Evolutionary conservation across 2,113 vertebrate species (phyloP).

Genomic region (Dendropsophus ebraccatus): DNA sequence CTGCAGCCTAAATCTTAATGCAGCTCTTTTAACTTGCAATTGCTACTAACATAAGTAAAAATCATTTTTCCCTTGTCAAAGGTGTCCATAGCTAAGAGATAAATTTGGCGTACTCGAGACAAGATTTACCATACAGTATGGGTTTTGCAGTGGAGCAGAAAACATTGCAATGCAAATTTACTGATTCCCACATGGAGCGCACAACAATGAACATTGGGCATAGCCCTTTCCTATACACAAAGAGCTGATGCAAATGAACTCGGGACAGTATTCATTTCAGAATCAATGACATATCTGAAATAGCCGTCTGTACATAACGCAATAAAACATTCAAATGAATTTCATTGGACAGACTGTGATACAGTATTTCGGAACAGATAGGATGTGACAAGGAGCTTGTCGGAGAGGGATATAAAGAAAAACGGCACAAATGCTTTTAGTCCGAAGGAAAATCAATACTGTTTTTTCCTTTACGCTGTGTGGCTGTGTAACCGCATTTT

Average conservation of each 20-base stretch:
- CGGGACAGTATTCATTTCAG: neutral
- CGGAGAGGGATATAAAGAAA: conserved; percentile 32
- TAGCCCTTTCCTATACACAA: neutral
- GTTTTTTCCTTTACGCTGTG: conserved; percentile 31
- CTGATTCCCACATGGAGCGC: neutral
- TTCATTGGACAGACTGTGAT: neutral
- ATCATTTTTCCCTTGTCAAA: too few species aligned
- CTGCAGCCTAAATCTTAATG: too few species aligned
- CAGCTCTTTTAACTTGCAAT: too few species aligned
- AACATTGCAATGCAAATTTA: neutral
- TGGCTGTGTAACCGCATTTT: conserved; percentile 27
- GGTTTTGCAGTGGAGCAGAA: too few species aligned
- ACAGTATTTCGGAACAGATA: neutral
- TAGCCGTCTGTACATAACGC: neutral
- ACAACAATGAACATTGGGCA: neutral
- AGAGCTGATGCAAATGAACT: conserved; percentile 5
- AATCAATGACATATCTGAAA: conserved; percentile 17
- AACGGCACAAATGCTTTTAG: conserved; percentile 37
- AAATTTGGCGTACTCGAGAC: too few species aligned
- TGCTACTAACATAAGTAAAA: too few species aligned
- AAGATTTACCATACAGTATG: too few species aligned
- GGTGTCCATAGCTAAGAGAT: too few species aligned
- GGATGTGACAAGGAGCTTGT: conserved; percentile 34
- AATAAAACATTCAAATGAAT: conserved; percentile 32
- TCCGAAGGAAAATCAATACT: conserved; percentile 46